These are phyloP conservation scores for Manduca sexta DNA, from an alignment of 1,140 invertebrate genomes.

Conservation along the genomic window DNA sequence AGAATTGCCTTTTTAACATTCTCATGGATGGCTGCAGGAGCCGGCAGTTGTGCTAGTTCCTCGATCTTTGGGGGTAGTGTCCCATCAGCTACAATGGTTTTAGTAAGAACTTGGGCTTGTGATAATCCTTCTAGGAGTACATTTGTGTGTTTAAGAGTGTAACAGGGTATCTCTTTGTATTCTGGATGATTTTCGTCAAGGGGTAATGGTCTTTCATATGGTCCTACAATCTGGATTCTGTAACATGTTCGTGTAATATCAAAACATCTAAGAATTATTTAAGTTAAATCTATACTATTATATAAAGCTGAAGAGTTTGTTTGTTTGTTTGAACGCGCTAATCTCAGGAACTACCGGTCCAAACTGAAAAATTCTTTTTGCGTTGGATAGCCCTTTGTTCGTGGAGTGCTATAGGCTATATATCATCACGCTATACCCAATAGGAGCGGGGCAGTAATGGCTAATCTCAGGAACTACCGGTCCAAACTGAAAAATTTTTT, in stretches of 20 bases:
- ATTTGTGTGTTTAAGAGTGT: slow-evolving; percentile 75
- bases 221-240: slow-evolving; percentile 68
- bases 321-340: too few relatives aligned
- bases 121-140: slow-evolving; percentile 80
- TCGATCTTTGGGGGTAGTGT: slow-evolving; percentile 76
- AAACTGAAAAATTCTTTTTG: too few relatives aligned
- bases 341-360: too few relatives aligned
- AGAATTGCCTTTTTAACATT: slow-evolving; percentile 77
- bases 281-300: too few relatives aligned
- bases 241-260: slow-evolving; percentile 18
- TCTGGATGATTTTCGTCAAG: slow-evolving; percentile 76
- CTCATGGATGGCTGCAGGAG: slow-evolving; percentile 71
- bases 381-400: too few relatives aligned
- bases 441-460: too few relatives aligned
- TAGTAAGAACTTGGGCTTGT: slow-evolving; percentile 84
- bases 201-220: slow-evolving; percentile 38
- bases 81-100: slow-evolving; percentile 78
- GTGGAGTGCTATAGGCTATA: too few relatives aligned
- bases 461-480: too few relatives aligned
- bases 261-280: neutral
- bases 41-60: slow-evolving; percentile 56
- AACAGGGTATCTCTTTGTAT: slow-evolving; percentile 76
- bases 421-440: too few relatives aligned
- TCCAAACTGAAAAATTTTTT: too few relatives aligned
- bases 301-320: too few relatives aligned